Conservation (phyloP, 2,888 invertebrate genomes). For the Syrista parreyssii region DNA sequence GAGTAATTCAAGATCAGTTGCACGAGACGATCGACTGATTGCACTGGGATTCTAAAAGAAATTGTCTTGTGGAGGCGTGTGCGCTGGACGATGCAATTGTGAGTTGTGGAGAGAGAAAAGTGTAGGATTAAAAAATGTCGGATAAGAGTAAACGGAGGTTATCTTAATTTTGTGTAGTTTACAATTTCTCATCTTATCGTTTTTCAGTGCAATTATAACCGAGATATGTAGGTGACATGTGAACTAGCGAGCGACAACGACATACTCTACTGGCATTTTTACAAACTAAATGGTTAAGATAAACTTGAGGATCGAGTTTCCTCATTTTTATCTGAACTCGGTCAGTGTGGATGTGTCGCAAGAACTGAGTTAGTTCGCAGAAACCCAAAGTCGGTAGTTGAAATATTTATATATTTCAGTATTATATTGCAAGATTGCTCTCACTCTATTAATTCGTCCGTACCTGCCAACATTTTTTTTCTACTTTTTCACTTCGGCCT, state of each 20-base stretch:
- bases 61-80: background rate
- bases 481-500: background rate
- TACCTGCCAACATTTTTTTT: background rate
- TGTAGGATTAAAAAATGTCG: background rate
- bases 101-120: background rate
- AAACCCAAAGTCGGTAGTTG: background rate
- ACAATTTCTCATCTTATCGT: background rate
- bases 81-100: background rate
- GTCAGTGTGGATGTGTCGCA: background rate
- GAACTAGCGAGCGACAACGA: background rate
- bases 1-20: background rate
- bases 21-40: background rate
- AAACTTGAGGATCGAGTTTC: background rate
- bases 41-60: background rate
- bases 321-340: background rate
- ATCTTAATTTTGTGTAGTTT: background rate
- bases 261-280: background rate
- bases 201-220: background rate
- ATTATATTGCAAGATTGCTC: background rate
- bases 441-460: background rate
- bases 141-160: background rate
- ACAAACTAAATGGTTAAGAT: background rate
- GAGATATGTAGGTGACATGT: background rate
- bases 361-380: background rate
- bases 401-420: background rate